Conservation (phyloP, 2,113 vertebrate genomes). For the Rhinichthys klamathensis region DNA sequence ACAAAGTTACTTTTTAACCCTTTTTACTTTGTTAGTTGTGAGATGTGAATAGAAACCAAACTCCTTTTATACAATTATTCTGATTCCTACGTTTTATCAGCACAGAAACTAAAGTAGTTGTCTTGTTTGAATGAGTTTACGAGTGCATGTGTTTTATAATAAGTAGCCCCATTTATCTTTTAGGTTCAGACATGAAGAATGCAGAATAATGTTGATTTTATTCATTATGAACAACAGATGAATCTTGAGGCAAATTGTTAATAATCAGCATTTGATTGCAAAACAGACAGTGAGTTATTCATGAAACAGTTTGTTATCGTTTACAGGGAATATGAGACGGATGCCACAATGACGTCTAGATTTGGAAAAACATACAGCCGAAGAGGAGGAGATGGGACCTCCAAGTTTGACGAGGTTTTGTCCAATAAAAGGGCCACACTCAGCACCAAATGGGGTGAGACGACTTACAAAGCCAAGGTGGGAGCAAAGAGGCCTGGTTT, state of each 20-base stretch:
- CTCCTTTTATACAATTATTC: neutral
- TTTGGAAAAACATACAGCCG: constrained; percentile 99
- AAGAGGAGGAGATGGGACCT: constrained; percentile 93
- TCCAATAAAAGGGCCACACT: constrained; percentile 96
- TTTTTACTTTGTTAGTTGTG: too few species aligned
- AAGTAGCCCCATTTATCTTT: neutral
- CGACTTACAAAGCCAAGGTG: constrained; percentile 96
- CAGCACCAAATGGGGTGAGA: constrained; percentile 98
- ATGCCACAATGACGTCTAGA: constrained; percentile 98
- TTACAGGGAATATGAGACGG: constrained; percentile 96
- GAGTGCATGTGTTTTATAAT: neutral
- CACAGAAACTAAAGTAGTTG: neutral
- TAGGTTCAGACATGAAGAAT: neutral
- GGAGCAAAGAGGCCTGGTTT: constrained; percentile 87
- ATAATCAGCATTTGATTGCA: neutral
- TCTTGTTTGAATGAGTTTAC: neutral
- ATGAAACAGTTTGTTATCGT: neutral
- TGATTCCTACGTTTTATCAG: neutral
- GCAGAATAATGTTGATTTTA: neutral
- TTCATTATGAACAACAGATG: neutral
- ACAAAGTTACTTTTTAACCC: too few species aligned
- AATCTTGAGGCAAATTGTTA: neutral
- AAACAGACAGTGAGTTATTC: neutral
- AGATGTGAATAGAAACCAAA: neutral
- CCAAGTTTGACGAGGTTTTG: constrained; percentile 98